phyloP scores from a whole-genome alignment of 35 echinoderm and acorn worm species.

The Ophiothrix spiculata region DNA sequence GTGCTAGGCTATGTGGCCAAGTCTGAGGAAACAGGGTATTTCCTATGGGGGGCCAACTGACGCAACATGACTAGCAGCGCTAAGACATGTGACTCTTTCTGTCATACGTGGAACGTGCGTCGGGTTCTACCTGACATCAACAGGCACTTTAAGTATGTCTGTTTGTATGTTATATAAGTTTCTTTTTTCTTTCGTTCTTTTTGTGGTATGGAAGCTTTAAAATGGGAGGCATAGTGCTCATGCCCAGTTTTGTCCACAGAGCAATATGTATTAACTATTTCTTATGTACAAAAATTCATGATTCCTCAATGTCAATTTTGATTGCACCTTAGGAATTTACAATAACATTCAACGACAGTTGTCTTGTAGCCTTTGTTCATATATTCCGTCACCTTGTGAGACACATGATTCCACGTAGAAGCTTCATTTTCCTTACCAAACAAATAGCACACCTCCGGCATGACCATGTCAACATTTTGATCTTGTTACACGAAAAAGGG shows the following conservation, averaged over 20 bases:
- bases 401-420: background rate
- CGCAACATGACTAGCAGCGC: background rate
- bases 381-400: background rate
- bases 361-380: background rate
- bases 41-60: conserved; percentile 10
- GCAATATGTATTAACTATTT: background rate
- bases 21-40: background rate
- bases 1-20: background rate
- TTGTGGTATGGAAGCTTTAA: background rate
- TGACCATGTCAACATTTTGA: background rate
- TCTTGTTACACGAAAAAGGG: background rate
- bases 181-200: background rate
- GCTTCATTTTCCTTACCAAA: background rate
- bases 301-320: background rate
- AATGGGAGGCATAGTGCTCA: background rate
- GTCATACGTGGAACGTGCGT: too few species aligned
- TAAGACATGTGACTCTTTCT: background rate
- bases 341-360: background rate
- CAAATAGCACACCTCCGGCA: background rate
- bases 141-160: background rate
- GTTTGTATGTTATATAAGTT: background rate
- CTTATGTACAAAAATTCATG: background rate
- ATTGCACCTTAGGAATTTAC: background rate
- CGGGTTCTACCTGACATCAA: background rate
- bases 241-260: background rate